A percentile compares a stretch with the other conserved stretches of the same genome.
These are phyloP conservation scores for Sebastes diploproa DNA, from an alignment of 2,797 vertebrate species.

Conservation along the genomic window DNA sequence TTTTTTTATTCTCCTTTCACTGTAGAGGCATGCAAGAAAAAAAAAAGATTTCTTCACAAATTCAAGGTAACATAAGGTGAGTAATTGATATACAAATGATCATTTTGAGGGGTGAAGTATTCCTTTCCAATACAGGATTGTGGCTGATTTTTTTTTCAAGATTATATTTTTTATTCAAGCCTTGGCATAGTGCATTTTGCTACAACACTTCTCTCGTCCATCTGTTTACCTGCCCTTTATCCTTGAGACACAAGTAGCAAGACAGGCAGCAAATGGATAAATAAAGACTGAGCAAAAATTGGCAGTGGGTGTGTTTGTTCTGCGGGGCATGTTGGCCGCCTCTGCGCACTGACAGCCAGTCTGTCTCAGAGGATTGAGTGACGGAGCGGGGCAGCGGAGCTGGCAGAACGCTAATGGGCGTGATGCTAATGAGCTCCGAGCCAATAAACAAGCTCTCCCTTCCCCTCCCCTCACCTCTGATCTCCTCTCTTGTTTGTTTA, in stretches of 20 bases:
- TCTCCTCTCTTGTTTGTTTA: constrained; percentile 57
- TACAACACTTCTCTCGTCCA: not conserved
- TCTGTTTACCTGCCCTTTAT: constrained; percentile 46
- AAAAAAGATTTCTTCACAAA: not conserved
- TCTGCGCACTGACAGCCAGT: constrained; percentile 63
- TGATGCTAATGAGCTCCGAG: constrained; percentile 76
- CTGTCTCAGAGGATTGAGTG: constrained; percentile 67
- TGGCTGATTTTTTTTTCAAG: not conserved
- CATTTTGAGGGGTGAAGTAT: not conserved
- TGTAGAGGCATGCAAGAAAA: not conserved
- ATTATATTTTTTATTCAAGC: not conserved
- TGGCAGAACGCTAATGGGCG: constrained; percentile 71
- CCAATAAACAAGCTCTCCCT: constrained; percentile 68
- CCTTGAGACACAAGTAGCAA: constrained; percentile 13
- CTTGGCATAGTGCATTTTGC: not conserved
- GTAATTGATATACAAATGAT: not conserved
- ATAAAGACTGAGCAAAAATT: constrained; percentile 56
- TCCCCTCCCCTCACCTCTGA: constrained; percentile 51
- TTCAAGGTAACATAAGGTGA: not conserved
- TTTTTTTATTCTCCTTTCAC: no score
- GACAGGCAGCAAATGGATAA: constrained; percentile 50
- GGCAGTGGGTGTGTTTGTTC: constrained; percentile 67
- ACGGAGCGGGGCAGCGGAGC: constrained; percentile 55
- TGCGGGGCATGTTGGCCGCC: constrained; percentile 54
- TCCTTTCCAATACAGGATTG: not conserved